A percentile compares a stretch with the other conserved stretches of the same genome.
These are phyloP conservation scores for Podiceps cristatus DNA, from an alignment of 2,113 vertebrate genomes.

Conservation along the genomic window DNA sequence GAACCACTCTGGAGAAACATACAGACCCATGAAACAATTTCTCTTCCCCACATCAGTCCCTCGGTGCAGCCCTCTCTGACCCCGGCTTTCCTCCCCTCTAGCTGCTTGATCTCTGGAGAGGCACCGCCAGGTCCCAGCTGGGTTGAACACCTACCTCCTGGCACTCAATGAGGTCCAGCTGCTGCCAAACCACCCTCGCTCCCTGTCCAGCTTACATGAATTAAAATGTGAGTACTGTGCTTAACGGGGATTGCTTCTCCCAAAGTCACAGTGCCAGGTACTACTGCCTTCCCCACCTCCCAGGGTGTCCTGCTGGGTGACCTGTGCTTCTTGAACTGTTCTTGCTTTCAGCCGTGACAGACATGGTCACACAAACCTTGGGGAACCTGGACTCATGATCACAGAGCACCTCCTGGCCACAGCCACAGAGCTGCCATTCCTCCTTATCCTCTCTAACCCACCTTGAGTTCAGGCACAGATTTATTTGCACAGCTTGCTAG, in stretches of 20 bases:
- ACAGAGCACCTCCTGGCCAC: not conserved
- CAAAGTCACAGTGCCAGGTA: not conserved
- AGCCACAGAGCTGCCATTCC: not conserved
- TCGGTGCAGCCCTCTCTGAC: not conserved
- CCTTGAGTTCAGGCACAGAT: not conserved
- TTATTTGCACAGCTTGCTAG: not conserved
- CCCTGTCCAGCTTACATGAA: not conserved
- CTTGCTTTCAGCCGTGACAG: not conserved
- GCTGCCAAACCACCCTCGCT: not conserved
- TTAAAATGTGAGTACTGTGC: not conserved
- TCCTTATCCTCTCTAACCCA: not conserved
- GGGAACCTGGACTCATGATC: not conserved
- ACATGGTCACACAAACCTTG: not conserved
- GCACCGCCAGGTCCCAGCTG: not conserved
- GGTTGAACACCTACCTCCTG: not conserved
- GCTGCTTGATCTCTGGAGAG: not conserved
- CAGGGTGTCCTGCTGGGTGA: not conserved
- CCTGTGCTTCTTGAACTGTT: not conserved
- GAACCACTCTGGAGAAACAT: not conserved
- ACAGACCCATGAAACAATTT: not conserved
- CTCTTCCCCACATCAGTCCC: not conserved
- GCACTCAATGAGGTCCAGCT: not conserved
- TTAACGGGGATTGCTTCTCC: rapidly evolving
- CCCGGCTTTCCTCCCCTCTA: not conserved
- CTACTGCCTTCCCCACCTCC: not conserved